Evolutionary conservation across 2,888 invertebrate genomes (phyloP).

Genomic region (Papilio protenor): DNA sequence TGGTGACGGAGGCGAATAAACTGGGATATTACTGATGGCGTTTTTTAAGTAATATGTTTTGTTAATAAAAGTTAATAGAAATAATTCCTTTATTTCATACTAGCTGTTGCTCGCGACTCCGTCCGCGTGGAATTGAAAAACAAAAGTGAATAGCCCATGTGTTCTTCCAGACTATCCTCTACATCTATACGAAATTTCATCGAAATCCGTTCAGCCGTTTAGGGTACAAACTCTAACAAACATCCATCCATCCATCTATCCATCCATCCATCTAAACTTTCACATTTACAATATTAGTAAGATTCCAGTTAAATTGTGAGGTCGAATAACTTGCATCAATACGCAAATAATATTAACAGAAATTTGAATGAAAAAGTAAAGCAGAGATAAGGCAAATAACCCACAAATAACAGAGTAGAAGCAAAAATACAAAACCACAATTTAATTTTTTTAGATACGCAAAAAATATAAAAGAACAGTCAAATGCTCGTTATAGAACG

Average conservation of each 20-base stretch:
- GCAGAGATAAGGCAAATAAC: neutral
- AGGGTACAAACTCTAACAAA: too few relatives aligned
- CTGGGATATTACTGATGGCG: conserved; percentile 71
- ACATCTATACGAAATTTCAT: too few relatives aligned
- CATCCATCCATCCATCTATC: too few relatives aligned
- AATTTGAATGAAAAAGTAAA: neutral
- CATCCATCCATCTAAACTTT: too few relatives aligned
- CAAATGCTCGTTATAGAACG: conserved; percentile 8
- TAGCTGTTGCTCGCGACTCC: too few relatives aligned
- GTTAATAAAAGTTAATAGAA: neutral
- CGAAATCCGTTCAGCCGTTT: too few relatives aligned
- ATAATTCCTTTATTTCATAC: neutral
- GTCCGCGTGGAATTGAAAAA: too few relatives aligned
- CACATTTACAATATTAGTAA: too few relatives aligned
- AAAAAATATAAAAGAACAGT: conserved; percentile 10
- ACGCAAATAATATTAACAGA: neutral
- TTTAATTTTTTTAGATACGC: conserved; percentile 11
- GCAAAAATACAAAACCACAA: neutral
- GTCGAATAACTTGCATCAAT: neutral
- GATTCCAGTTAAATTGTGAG: too few relatives aligned
- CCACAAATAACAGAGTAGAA: neutral
- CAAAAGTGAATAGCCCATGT: too few relatives aligned
- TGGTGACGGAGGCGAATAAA: conserved; percentile 74
- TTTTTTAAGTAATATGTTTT: neutral
- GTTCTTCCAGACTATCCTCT: too few relatives aligned